A percentile compares a stretch with the other conserved stretches of the same genome.
These are phyloP conservation scores for Alexandromys fortis DNA, from an alignment of 2,113 vertebrate genomes.

Conservation along the genomic window DNA sequence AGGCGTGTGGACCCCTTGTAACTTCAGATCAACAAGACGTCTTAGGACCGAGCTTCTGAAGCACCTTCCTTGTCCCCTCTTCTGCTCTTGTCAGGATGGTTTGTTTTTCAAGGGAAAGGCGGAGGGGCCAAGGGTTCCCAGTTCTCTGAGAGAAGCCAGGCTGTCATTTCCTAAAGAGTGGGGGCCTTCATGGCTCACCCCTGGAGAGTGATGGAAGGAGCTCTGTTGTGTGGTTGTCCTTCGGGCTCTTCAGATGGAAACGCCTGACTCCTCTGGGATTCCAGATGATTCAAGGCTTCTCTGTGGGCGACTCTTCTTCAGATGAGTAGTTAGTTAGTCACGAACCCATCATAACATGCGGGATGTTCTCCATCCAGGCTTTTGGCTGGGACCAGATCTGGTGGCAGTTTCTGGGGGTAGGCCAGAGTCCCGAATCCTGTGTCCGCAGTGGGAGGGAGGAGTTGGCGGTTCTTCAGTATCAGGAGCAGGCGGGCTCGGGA, in stretches of 20 bases:
- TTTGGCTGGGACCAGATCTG: neutral
- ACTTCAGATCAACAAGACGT: neutral
- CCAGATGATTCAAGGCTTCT: neutral
- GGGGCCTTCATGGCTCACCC: neutral
- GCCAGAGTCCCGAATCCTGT: too few species aligned
- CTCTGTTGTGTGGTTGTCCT: neutral
- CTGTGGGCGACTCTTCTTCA: neutral
- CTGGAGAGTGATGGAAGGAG: too few species aligned
- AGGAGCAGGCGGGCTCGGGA: too few species aligned
- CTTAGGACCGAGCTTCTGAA: neutral
- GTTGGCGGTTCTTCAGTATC: neutral
- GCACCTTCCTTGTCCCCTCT: too few species aligned
- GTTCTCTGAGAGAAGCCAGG: neutral
- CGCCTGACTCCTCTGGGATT: neutral
- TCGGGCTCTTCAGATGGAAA: neutral
- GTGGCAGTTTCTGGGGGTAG: neutral
- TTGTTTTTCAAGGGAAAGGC: neutral
- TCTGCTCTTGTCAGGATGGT: neutral
- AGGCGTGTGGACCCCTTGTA: neutral
- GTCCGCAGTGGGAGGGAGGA: neutral
- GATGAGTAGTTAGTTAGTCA: neutral
- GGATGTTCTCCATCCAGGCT: accelerated
- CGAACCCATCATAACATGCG: accelerated
- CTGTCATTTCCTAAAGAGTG: neutral
- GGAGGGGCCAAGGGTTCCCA: neutral